A percentile compares a stretch with the other conserved stretches of the same genome.
These are phyloP conservation scores for Shargacucullia verbasci DNA, from an alignment of 2,888 invertebrate genomes.

Conservation along the genomic window DNA sequence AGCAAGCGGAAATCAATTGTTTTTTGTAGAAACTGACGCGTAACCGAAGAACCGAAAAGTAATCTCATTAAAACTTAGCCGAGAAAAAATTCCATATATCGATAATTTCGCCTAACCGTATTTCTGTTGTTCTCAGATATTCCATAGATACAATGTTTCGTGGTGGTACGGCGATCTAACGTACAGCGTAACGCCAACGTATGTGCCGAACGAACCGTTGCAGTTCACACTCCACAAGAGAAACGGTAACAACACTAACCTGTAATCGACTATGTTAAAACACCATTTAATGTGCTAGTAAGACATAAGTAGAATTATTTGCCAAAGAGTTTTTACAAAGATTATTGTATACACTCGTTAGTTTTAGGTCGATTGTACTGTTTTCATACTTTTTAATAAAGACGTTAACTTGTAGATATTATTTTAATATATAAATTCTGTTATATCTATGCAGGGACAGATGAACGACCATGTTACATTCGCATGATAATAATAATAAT, in stretches of 20 bases:
- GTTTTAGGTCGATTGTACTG: conserved; percentile 10
- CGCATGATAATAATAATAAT: too few species aligned
- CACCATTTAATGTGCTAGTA: conserved; percentile 22
- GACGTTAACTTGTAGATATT: too few species aligned
- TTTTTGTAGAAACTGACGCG: too few species aligned
- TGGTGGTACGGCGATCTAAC: conserved; percentile 91
- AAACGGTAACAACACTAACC: conserved; percentile 39
- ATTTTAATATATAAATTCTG: too few species aligned
- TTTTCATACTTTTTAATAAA: neutral
- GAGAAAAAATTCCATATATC: too few species aligned
- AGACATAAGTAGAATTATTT: conserved; percentile 24
- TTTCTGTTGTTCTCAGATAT: conserved; percentile 87
- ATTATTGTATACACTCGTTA: too few species aligned
- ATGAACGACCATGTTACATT: too few species aligned
- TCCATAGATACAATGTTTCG: conserved; percentile 91
- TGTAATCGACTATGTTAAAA: conserved; percentile 29
- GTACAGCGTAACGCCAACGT: conserved; percentile 93
- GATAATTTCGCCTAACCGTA: neutral
- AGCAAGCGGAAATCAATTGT: too few species aligned
- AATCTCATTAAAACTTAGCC: too few species aligned
- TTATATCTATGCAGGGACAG: too few species aligned
- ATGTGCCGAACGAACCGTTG: conserved; percentile 92
- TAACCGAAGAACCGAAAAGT: too few species aligned
- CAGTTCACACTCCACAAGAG: conserved; percentile 90
- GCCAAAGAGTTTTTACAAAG: conserved; percentile 28